Evolutionary conservation across 2,797 vertebrate species (phyloP).

Genomic region (Enteromius mattozi): DNA sequence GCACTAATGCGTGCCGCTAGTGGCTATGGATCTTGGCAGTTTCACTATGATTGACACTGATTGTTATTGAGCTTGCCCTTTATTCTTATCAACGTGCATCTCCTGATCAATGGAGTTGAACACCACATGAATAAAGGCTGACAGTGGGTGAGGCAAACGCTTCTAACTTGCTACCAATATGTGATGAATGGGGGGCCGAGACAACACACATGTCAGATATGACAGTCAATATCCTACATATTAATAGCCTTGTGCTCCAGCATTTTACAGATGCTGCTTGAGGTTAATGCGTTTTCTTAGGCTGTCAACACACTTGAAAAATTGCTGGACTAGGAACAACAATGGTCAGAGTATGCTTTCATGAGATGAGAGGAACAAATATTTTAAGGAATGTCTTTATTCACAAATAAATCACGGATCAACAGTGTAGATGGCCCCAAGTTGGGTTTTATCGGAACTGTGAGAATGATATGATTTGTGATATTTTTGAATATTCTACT

Average conservation of each 20-base stretch:
- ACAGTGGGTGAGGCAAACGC: slow-evolving; percentile 26
- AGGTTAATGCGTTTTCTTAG: slow-evolving; percentile 40
- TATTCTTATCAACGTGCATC: slow-evolving; percentile 58
- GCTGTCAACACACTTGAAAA: slow-evolving; percentile 13
- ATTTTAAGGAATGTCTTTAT: not conserved
- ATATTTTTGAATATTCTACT: not conserved
- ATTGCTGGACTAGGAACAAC: slow-evolving; percentile 16
- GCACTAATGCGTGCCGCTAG: slow-evolving; percentile 25
- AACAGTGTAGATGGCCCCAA: not conserved
- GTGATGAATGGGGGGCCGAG: slow-evolving; percentile 29
- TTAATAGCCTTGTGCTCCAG: slow-evolving; percentile 34
- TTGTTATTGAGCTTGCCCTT: slow-evolving; percentile 62
- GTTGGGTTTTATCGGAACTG: not conserved
- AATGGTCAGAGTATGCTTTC: slow-evolving; percentile 15
- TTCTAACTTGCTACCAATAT: slow-evolving; percentile 15
- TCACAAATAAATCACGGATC: not conserved
- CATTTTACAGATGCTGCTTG: slow-evolving; percentile 16
- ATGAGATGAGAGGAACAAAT: slow-evolving; percentile 2
- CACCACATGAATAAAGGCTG: slow-evolving; percentile 43
- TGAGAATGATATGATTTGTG: not conserved
- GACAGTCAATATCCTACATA: slow-evolving; percentile 52
- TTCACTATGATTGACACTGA: slow-evolving; percentile 57
- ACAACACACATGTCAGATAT: slow-evolving; percentile 49
- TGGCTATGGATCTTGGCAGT: slow-evolving; percentile 50
- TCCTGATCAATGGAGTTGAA: slow-evolving; percentile 60